Base-by-base conservation (phyloP, 2,797 vertebrate genomes). In the Sebastiscus albofasciatus region DNA sequence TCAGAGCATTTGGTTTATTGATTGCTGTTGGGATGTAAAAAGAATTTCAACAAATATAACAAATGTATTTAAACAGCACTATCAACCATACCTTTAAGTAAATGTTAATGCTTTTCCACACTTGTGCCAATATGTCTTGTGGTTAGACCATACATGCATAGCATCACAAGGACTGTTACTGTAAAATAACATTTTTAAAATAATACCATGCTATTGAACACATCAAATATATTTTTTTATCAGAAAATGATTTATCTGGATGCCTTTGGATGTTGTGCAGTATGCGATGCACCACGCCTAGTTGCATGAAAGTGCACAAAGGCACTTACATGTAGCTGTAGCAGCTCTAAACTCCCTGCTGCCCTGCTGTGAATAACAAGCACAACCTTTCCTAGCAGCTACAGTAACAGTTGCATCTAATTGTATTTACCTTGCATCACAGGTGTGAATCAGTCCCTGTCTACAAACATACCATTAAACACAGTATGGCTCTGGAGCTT, bases 401-500 rank as follows among this genome's bases (percentile, higher is more conserved):
- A 46, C 42, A 46, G 14, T 46, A 6, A 6, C 31, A 59, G 49
- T 54, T 58, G 26, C 49, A 18, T 8, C 55, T 73, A 36, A 34
- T 64, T 80, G 24, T 62, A 67, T 77, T 67, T 61, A 65, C 33
- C n/a, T 46, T 64, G 9, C 22, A 75, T 72, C 58, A 39, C 36
- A 59, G 20, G 16, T 16, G n/a, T 59, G 13, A 66, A 81, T 69
- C 27, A 54, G 49, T 31, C 13, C 5, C 65, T 24, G 18, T 60
- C 14, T n/a, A 34, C 18, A 49, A 22, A 39, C 20, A 66, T 46
- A 27, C 22, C 62, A 67, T 11, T 13, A 56, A 18, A 78, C 62
- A 52, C 39, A 62, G n/a, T 4, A 1, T 46, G 7, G 4, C 26
- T 42, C 29, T 60, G 13, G 1, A 31, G 16, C 33, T 33, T n/a